phyloP scores from a whole-genome alignment of 2,888 invertebrate genomes.

The Spatulosminthurus flaviceps region DNA sequence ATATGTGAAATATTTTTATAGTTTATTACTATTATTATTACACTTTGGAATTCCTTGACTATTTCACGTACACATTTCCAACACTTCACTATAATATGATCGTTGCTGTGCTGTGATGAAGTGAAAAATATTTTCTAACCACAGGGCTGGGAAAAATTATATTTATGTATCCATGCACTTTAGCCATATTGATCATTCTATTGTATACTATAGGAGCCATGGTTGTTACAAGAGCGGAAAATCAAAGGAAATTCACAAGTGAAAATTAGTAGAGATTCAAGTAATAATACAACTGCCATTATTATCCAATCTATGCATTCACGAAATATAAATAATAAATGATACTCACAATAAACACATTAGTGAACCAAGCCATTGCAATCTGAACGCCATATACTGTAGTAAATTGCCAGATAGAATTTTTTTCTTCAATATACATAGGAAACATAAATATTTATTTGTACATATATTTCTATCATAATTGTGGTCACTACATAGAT shows the following conservation, averaged over 20 bases:
- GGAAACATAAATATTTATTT: background rate
- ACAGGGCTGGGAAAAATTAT: conserved; percentile 6
- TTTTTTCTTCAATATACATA: too few relatives aligned
- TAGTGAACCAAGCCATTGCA: too few relatives aligned
- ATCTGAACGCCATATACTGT: too few relatives aligned
- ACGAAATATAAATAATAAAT: too few relatives aligned
- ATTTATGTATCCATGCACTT: background rate
- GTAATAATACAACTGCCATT: too few relatives aligned
- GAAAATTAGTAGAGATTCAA: too few relatives aligned
- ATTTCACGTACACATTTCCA: background rate
- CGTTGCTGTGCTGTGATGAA: too few relatives aligned
- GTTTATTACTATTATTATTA: too few relatives aligned
- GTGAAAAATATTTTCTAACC: background rate
- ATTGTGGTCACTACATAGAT: background rate
- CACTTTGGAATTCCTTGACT: background rate
- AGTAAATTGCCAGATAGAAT: too few relatives aligned
- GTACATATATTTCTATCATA: background rate
- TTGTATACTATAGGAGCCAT: background rate
- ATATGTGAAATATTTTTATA: background rate
- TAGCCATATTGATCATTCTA: too few relatives aligned
- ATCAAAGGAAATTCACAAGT: background rate
- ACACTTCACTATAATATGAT: background rate
- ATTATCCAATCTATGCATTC: too few relatives aligned
- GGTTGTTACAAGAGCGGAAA: background rate
- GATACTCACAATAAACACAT: too few relatives aligned